These are phyloP conservation scores for Galeruca laticollis DNA, from an alignment of 2,888 invertebrate genomes.

Conservation along the genomic window DNA sequence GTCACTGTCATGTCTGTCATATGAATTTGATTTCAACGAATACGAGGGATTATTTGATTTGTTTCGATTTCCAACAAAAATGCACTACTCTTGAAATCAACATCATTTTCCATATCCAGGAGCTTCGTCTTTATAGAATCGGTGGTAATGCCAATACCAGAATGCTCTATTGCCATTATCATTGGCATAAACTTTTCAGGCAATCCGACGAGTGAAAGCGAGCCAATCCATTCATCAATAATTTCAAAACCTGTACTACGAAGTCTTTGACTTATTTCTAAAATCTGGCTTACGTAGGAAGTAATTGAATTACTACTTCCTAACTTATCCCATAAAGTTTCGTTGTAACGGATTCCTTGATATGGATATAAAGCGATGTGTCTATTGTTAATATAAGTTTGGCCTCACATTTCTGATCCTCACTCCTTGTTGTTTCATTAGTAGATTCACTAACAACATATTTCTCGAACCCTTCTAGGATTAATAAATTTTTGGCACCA, in stretches of 20 bases:
- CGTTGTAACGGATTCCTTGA: constrained; percentile 45
- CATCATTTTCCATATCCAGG: constrained; percentile 41
- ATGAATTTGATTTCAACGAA: not conserved
- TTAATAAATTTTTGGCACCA: constrained; percentile 39
- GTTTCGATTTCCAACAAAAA: not conserved
- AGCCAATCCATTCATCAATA: too few relatives aligned
- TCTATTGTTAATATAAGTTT: too few relatives aligned
- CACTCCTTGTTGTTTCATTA: too few relatives aligned
- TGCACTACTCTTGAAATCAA: not conserved
- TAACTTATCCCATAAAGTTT: constrained; percentile 43
- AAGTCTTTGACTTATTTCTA: constrained; percentile 47
- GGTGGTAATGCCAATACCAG: constrained; percentile 47
- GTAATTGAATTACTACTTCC: constrained; percentile 51
- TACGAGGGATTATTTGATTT: too few relatives aligned
- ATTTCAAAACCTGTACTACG: constrained; percentile 46
- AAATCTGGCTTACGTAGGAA: constrained; percentile 49
- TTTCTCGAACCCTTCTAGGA: constrained; percentile 48
- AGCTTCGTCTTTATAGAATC: constrained; percentile 54
- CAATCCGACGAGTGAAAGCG: constrained; percentile 48
- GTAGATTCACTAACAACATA: too few relatives aligned
- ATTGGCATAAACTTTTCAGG: constrained; percentile 48
- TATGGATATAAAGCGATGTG: too few relatives aligned
- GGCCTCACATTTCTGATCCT: too few relatives aligned
- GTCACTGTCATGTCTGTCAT: not conserved
- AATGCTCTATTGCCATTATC: constrained; percentile 54